A percentile compares a stretch with the other conserved stretches of the same genome.
Evolutionary conservation across 2,888 invertebrate genomes (phyloP).

Genomic region (Bursaphelenchus okinawaensis): DNA sequence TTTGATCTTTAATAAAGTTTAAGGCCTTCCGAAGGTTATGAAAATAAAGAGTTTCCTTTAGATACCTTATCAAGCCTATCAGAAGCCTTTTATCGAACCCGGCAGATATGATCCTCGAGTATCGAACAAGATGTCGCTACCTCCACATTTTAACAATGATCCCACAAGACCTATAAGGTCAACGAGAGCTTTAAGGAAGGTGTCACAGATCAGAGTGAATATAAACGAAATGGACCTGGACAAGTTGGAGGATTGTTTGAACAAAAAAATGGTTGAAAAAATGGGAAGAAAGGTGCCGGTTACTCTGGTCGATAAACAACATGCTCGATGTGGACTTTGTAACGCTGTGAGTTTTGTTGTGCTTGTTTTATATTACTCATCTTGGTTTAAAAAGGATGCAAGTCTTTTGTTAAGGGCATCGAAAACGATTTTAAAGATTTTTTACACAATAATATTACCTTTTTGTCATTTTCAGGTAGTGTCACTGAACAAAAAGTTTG

Average conservation of each 20-base stretch:
- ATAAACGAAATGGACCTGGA: slow-evolving; percentile 44
- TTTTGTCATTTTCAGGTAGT: slow-evolving; percentile 25
- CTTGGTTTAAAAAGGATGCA: too few relatives aligned
- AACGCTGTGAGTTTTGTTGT: slow-evolving; percentile 29
- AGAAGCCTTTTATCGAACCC: neutral
- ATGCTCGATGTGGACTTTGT: slow-evolving; percentile 54
- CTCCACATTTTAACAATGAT: neutral
- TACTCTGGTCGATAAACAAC: slow-evolving; percentile 52
- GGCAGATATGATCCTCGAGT: neutral
- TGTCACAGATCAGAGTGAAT: slow-evolving; percentile 51
- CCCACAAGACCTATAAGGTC: slow-evolving; percentile 26
- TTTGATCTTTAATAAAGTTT: too few relatives aligned
- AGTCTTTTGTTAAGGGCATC: too few relatives aligned
- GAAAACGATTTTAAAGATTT: too few relatives aligned
- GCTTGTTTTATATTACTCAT: neutral
- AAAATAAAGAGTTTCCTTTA: neutral
- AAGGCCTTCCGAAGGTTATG: neutral
- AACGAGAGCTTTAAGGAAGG: slow-evolving; percentile 30
- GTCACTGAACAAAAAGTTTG: slow-evolving; percentile 56
- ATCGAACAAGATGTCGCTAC: neutral
- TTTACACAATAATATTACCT: too few relatives aligned
- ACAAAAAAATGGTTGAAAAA: slow-evolving; percentile 54
- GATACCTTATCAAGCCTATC: neutral
- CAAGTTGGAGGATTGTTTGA: slow-evolving; percentile 46
- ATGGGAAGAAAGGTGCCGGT: slow-evolving; percentile 54